phyloP scores from a whole-genome alignment of 2,113 vertebrate genomes.

The Python bivittatus region DNA sequence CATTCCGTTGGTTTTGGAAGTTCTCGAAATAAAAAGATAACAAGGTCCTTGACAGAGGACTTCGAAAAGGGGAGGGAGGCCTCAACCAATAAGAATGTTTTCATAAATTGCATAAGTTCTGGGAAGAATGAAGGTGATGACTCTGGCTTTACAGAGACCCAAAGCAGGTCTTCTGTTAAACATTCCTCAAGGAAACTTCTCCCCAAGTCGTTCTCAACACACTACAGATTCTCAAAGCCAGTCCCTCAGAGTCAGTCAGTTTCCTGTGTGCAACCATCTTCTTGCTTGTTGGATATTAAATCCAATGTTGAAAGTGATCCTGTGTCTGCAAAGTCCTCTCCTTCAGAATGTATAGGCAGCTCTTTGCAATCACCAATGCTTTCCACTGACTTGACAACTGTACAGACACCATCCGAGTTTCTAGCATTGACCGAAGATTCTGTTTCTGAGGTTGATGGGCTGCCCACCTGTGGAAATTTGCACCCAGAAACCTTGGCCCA shows the following conservation, averaged over 20 bases:
- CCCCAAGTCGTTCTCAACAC: constrained; percentile 92
- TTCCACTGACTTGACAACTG: constrained; percentile 90
- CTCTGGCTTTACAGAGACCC: constrained; percentile 92
- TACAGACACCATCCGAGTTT: constrained; percentile 92
- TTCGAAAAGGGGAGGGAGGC: constrained; percentile 85
- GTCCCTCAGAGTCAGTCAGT: constrained; percentile 64
- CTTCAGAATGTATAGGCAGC: constrained; percentile 82
- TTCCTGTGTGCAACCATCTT: constrained; percentile 71
- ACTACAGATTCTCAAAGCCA: constrained; percentile 86
- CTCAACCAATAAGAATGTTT: constrained; percentile 87
- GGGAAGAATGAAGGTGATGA: constrained; percentile 90
- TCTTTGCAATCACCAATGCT: constrained; percentile 88
- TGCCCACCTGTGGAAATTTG: constrained; percentile 77
- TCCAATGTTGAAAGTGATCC: constrained; percentile 66
- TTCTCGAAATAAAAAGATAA: constrained; percentile 89
- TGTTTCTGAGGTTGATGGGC: constrained; percentile 84
- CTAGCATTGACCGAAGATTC: constrained; percentile 90
- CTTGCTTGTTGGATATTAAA: constrained; percentile 73
- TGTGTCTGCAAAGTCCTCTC: constrained; percentile 68
- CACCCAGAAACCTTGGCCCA: constrained; percentile 72
- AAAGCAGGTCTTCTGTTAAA: constrained; percentile 76
- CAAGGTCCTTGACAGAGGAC: constrained; percentile 91
- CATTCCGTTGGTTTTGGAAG: constrained; percentile 88
- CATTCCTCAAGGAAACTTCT: constrained; percentile 87
- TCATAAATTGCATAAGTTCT: constrained; percentile 95